Evolutionary conservation across 2,113 vertebrate genomes (phyloP), one percentile per base, ranked within the genome.

Genomic region (Irena cyanogastra): DNA sequence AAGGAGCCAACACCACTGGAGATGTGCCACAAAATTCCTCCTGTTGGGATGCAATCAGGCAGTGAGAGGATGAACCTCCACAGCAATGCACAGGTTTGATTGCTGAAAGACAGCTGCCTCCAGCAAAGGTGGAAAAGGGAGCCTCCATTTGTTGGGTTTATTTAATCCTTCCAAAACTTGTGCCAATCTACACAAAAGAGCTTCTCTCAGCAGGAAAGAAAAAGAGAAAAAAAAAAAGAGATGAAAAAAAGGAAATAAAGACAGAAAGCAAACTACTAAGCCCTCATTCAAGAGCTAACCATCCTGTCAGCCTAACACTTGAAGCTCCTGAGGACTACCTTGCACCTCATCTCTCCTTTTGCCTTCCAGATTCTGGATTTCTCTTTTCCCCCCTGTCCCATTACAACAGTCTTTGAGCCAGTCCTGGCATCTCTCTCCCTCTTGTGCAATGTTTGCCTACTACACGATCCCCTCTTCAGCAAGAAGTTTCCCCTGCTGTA

Each of bases 171-270:
- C 50, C 56, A 79, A 95, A 82, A 77, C 37, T 75, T 77, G 49
- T 87, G 85, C 85, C 91, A 96, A 64, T 78, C 83, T 93, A 90
- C 79, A 83, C 79, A 93, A 93, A 96, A 95, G 17, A 59, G 65
- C 71, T 92, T 69, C 70, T 93, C 68, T 86, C 69, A 88, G 53
- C 24, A 19, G 6, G 12, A 56, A 23, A 11, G 5, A 7, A 11
- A 49, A 37, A 11, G 2, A 15, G 4, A 4, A 15, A 2, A 15
- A 3, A 5, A 11, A 9, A 26, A 27, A 11, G 1, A 17, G 3
- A 65, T 28, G 1, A 5, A 31, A 22, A 27, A 10, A 33, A 50
- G 4, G 6, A 21, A 35, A 27, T 3, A n/a, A 68, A 33, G 13
- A 17, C 6, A 27, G 7, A 61, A 42, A 63, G 8, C n/a, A 45